Evolutionary conservation across 2,888 invertebrate genomes (phyloP).

Genomic region (Coecobrya sp.): DNA sequence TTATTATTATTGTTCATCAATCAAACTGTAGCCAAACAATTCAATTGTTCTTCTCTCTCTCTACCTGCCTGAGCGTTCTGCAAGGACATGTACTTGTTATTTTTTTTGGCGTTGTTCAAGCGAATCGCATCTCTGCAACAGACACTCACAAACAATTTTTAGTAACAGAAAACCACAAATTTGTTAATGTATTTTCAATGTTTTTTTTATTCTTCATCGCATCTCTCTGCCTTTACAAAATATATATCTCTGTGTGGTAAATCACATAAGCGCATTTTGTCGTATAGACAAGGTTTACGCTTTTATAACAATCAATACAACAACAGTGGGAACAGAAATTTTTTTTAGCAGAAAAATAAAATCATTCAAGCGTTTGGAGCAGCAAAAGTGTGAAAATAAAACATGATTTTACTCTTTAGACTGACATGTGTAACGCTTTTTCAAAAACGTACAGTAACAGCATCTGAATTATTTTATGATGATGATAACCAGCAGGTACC

Average conservation of each 20-base stretch:
- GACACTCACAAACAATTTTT: too few species aligned
- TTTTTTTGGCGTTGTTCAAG: slow-evolving; percentile 24
- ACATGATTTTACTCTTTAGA: slow-evolving; percentile 33
- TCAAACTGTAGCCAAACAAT: slow-evolving; percentile 12
- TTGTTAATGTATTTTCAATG: too few species aligned
- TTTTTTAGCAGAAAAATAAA: not conserved
- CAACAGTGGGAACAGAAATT: too few species aligned
- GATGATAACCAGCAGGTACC: not conserved
- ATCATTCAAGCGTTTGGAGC: slow-evolving; percentile 19
- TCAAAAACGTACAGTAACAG: slow-evolving; percentile 39
- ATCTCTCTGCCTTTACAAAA: too few species aligned
- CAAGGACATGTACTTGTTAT: not conserved
- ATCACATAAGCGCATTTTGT: too few species aligned
- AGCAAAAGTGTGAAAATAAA: not conserved
- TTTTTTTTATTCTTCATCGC: too few species aligned
- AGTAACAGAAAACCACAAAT: too few species aligned
- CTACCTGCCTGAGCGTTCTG: too few species aligned
- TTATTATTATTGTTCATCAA: slow-evolving; percentile 12
- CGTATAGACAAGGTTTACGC: too few species aligned
- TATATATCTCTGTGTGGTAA: too few species aligned
- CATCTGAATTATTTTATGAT: not conserved
- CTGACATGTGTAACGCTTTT: not conserved
- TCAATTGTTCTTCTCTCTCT: not conserved
- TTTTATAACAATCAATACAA: too few species aligned
- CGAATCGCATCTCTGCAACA: not conserved